Conservation (phyloP, 2,113 vertebrate genomes). For the Tamias sibiricus region DNA sequence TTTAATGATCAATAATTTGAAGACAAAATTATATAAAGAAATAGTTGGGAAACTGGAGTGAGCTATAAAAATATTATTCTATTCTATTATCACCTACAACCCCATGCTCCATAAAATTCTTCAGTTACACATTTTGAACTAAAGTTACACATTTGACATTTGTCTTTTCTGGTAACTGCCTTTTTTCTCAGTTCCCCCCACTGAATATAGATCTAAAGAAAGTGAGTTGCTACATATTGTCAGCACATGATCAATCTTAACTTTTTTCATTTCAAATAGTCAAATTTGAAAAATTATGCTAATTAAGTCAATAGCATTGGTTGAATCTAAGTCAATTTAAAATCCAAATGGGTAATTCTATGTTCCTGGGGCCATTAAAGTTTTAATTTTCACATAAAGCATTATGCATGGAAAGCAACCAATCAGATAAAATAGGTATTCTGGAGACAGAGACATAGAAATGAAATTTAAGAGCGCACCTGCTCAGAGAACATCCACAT, state of each 20-base stretch:
- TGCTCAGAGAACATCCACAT: neutral
- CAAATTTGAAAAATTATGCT: neutral
- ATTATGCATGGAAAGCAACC: neutral
- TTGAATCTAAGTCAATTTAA: neutral
- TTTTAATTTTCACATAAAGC: constrained; percentile 22
- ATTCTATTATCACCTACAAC: neutral
- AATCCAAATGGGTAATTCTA: neutral
- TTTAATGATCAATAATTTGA: neutral
- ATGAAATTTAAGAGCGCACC: neutral
- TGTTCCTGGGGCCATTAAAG: neutral
- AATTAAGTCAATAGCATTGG: neutral
- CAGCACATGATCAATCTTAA: neutral
- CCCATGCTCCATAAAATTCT: neutral
- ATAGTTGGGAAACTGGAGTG: neutral
- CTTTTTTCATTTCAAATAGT: neutral
- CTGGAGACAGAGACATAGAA: neutral
- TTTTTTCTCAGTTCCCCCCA: neutral
- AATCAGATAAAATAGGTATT: neutral
- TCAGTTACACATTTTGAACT: neutral
- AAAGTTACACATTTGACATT: neutral
- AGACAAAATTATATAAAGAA: constrained; percentile 1
- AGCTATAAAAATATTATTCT: neutral
- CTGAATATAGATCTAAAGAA: neutral
- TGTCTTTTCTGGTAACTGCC: neutral
- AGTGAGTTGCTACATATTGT: neutral